Conservation (phyloP, 2,113 vertebrate genomes). For the Eublepharis macularius region DNA sequence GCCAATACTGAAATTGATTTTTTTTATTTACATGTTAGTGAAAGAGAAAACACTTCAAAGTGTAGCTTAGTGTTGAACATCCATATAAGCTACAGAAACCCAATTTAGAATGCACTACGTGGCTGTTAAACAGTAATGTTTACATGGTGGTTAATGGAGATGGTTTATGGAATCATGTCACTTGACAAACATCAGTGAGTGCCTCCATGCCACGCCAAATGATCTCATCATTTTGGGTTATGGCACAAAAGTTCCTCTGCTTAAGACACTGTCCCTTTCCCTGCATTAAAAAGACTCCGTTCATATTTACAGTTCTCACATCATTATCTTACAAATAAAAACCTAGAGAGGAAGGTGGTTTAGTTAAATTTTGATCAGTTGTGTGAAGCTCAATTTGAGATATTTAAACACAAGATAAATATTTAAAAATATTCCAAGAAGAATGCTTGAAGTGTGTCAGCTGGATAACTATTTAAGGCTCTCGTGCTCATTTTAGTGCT, state of each 20-base stretch:
- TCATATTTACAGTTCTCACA: conserved; percentile 21
- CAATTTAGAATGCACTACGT: background rate
- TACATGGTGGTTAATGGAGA: background rate
- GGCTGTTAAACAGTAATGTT: background rate
- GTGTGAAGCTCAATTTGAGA: background rate
- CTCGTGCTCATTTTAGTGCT: conserved; percentile 7
- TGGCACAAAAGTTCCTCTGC: background rate
- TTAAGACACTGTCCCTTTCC: background rate
- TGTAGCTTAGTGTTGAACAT: background rate
- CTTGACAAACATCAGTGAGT: background rate
- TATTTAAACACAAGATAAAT: background rate
- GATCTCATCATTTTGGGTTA: background rate
- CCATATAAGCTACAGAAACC: background rate
- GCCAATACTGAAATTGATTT: background rate
- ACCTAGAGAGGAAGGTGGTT: background rate
- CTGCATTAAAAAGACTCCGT: conserved; percentile 17
- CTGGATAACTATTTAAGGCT: background rate
- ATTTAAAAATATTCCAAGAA: conserved; percentile 6
- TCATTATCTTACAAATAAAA: conserved; percentile 21
- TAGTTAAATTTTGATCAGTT: conserved; percentile 4
- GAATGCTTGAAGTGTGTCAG: background rate
- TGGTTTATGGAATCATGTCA: background rate
- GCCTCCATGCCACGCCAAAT: background rate
- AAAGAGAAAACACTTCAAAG: background rate
- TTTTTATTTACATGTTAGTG: conserved; percentile 12